Evolutionary conservation across 2,888 invertebrate species (phyloP).

Genomic region (Crematogaster levior): DNA sequence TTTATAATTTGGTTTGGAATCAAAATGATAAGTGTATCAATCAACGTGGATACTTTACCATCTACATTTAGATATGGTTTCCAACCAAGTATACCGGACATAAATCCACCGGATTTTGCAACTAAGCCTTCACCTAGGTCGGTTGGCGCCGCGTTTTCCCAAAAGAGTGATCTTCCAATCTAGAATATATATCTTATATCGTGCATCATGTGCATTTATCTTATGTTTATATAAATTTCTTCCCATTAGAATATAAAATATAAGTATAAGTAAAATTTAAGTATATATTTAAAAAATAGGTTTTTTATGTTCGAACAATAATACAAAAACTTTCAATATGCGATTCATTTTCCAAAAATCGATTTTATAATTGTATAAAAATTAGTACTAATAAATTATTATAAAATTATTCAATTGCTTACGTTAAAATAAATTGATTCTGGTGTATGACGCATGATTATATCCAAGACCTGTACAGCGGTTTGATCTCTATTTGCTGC

Average conservation of each 20-base stretch:
- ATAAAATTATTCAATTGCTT: slow-evolving; percentile 50
- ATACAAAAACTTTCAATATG: neutral
- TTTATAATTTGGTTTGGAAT: neutral
- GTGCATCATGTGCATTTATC: neutral
- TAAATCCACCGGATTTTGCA: slow-evolving; percentile 96
- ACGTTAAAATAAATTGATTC: slow-evolving; percentile 84
- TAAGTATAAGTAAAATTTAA: neutral
- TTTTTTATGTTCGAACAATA: neutral
- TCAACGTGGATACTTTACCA: slow-evolving; percentile 86
- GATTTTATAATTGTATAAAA: neutral
- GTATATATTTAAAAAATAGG: neutral
- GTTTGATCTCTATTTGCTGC: slow-evolving; percentile 90
- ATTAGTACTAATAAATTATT: neutral
- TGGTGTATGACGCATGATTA: slow-evolving; percentile 91
- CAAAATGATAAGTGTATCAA: neutral
- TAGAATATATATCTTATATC: slow-evolving; percentile 74
- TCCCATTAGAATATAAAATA: neutral
- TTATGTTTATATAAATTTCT: slow-evolving; percentile 42
- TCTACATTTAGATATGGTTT: slow-evolving; percentile 95
- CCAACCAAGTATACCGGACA: slow-evolving; percentile 96
- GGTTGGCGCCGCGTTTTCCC: slow-evolving; percentile 86
- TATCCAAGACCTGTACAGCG: slow-evolving; percentile 93
- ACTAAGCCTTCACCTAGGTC: slow-evolving; percentile 93
- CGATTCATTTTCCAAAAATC: neutral
- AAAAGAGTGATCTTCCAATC: slow-evolving; percentile 94